Evolutionary conservation across 2,888 invertebrate genomes (phyloP).

Genomic region (Endomychus coccineus): DNA sequence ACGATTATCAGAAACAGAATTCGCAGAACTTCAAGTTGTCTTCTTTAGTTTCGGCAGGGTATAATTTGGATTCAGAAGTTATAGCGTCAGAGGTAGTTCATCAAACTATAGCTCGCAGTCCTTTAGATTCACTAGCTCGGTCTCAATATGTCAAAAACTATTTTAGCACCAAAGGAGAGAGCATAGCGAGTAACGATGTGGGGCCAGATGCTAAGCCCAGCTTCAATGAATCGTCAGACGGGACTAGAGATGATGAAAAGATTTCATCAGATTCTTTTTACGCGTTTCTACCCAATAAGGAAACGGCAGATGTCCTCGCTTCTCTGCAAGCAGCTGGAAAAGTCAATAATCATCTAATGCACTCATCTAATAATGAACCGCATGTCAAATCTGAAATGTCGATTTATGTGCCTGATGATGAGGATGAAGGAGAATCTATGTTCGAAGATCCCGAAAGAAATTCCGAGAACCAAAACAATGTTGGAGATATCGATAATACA

Average conservation of each 20-base stretch:
- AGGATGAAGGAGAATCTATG: conserved; percentile 18
- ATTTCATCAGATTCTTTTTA: conserved; percentile 46
- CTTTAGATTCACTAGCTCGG: conserved; percentile 26
- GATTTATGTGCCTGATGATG: conserved; percentile 46
- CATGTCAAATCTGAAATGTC: conserved; percentile 46
- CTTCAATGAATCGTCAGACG: conserved; percentile 12
- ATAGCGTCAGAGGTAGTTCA: conserved; percentile 17
- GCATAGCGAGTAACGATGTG: conserved; percentile 25
- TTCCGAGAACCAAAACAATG: conserved; percentile 26
- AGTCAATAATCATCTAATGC: conserved; percentile 40
- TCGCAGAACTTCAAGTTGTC: conserved; percentile 24
- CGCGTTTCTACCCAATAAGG: conserved; percentile 54
- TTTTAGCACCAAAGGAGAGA: conserved; percentile 27
- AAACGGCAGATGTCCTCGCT: conserved; percentile 54
- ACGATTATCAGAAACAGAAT: conserved; percentile 29
- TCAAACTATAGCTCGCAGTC: conserved; percentile 23
- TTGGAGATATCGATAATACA: conserved; percentile 31
- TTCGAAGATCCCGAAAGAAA: conserved; percentile 22
- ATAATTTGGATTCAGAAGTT: conserved; percentile 23
- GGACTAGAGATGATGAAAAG: conserved; percentile 32
- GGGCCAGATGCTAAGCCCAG: conserved; percentile 30
- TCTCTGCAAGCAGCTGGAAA: conserved; percentile 53
- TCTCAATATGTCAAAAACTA: conserved; percentile 33
- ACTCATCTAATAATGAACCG: conserved; percentile 36
- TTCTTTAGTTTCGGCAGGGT: conserved; percentile 28